Evolutionary conservation across 1,140 invertebrate genomes (phyloP).

Genomic region (Conus betulinus): DNA sequence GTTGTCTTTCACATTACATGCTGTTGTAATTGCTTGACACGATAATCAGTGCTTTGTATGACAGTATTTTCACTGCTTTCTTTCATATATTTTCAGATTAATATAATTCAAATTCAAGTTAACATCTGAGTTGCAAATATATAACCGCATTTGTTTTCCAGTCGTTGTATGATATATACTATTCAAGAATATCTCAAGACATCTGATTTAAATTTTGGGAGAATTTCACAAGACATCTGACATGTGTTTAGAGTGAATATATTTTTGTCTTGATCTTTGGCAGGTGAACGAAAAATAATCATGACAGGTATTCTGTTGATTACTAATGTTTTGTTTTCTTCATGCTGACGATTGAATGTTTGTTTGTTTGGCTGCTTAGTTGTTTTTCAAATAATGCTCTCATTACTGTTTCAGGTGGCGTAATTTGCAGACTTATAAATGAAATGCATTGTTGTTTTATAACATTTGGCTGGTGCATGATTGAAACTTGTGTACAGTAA

Average conservation of each 20-base stretch:
- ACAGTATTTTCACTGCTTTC: neutral
- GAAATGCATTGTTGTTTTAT: too few relatives aligned
- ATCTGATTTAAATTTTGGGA: neutral
- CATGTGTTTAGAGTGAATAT: neutral
- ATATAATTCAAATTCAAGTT: neutral
- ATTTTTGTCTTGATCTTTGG: neutral
- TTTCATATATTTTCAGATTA: neutral
- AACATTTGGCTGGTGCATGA: too few relatives aligned
- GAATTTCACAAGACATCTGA: slow-evolving; percentile 7
- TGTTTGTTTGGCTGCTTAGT: neutral
- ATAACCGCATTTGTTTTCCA: neutral
- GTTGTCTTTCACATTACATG: neutral
- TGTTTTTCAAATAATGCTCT: too few relatives aligned
- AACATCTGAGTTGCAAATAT: neutral
- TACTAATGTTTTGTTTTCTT: neutral
- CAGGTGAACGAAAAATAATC: neutral
- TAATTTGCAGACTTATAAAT: too few relatives aligned
- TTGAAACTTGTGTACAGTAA: too few relatives aligned
- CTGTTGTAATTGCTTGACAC: neutral
- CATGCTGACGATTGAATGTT: neutral
- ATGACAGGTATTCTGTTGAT: too few relatives aligned
- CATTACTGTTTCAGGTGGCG: too few relatives aligned
- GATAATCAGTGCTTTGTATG: neutral
- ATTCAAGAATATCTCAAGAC: neutral
- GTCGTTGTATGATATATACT: neutral